Percentiles rank a stretch among this genome's conserved stretches.
Evolutionary conservation across 2,888 invertebrate species (phyloP).

Genomic region (Drymonia ruficornis): DNA sequence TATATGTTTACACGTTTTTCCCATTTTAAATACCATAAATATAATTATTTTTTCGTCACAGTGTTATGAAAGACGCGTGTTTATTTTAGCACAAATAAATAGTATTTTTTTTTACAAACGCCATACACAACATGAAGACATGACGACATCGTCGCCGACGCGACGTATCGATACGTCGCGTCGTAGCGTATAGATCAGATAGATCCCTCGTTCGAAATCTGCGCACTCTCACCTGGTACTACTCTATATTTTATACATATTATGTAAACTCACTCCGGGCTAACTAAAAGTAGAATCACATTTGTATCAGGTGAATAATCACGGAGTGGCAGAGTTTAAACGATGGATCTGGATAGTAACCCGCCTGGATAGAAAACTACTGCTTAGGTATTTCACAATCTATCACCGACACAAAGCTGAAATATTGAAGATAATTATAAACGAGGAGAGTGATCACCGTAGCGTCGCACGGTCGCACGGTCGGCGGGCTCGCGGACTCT

Average conservation of each 20-base stretch:
- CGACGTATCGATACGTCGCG: no score
- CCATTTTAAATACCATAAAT: no score
- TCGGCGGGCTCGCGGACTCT: constrained; percentile 7
- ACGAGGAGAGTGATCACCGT: background rate
- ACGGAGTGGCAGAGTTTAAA: background rate
- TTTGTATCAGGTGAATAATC: background rate
- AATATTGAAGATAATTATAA: constrained; percentile 2
- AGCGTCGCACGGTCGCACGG: constrained; percentile 8
- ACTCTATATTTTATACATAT: background rate
- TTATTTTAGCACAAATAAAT: no score
- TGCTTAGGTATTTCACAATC: background rate
- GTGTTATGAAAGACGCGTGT: no score
- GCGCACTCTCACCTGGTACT: no score
- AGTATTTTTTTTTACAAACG: no score
- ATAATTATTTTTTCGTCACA: no score
- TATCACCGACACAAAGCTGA: constrained; percentile 10
- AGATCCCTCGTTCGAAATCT: no score
- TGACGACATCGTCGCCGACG: no score
- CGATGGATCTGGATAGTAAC: background rate
- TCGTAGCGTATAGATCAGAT: no score
- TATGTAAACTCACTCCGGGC: constrained; percentile 16
- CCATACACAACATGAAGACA: background rate
- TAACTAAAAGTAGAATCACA: background rate
- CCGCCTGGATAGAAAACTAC: no score
- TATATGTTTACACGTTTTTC: no score